phyloP scores from a whole-genome alignment of 35 echinoderm and acorn worm species.

The Anneissia japonica region DNA sequence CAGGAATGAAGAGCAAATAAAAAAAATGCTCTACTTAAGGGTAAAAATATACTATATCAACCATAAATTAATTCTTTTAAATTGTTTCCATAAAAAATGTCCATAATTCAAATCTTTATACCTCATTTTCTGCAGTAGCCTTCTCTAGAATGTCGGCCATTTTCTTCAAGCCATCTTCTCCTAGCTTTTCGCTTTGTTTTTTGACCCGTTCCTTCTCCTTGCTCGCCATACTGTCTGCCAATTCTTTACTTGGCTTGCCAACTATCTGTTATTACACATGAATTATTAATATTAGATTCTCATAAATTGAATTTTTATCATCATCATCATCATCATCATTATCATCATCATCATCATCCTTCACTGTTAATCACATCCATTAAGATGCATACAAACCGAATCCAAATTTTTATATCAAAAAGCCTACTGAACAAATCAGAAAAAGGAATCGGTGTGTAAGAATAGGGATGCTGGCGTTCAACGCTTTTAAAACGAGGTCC shows the following conservation, averaged over 20 bases:
- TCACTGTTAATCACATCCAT: no score
- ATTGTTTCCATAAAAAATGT: no score
- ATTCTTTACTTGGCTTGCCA: slow-evolving; percentile 75
- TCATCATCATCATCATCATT: no score
- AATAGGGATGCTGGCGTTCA: neutral
- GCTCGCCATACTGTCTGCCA: slow-evolving; percentile 55
- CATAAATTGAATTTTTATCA: no score
- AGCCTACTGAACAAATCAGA: neutral
- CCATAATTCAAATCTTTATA: slow-evolving; percentile 1
- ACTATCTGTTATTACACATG: slow-evolving; percentile 73
- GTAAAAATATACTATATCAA: no score
- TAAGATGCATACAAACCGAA: no score
- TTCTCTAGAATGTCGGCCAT: slow-evolving; percentile 41
- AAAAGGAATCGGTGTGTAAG: neutral
- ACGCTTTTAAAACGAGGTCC: neutral
- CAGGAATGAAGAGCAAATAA: no score
- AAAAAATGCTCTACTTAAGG: no score
- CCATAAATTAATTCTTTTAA: no score
- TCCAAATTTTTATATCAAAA: no score
- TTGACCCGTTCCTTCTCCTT: slow-evolving; percentile 77
- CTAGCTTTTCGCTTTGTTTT: slow-evolving; percentile 64
- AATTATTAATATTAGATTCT: no score
- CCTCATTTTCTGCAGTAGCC: slow-evolving; percentile 80
- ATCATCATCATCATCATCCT: no score
- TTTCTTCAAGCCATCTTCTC: slow-evolving; percentile 63